These are phyloP conservation scores for Drosophila lutescens DNA, from an alignment of 2,888 invertebrate species.

Conservation along the genomic window DNA sequence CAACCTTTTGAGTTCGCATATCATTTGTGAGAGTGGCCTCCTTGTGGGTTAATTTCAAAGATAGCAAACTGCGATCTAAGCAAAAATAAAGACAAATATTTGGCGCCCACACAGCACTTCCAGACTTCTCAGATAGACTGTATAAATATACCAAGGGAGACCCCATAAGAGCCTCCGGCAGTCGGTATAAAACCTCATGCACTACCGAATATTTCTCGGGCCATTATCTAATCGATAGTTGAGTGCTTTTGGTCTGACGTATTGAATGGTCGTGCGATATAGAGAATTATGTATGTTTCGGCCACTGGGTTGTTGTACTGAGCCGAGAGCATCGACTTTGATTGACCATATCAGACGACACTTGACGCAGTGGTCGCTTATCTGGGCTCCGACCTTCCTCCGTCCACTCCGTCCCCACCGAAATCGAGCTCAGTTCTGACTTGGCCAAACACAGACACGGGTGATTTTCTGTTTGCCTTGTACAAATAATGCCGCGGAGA, in stretches of 20 bases:
- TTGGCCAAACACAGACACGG: constrained; percentile 52
- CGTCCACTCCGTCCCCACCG: constrained; percentile 9
- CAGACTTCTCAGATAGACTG: constrained; percentile 3
- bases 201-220: not conserved
- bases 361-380: constrained; percentile 68
- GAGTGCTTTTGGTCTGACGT: constrained; percentile 38
- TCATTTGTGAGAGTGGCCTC: not conserved
- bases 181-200: not conserved
- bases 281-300: constrained; percentile 7
- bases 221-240: constrained; percentile 39
- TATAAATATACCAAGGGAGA: not conserved
- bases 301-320: constrained; percentile 4
- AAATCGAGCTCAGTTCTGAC: constrained; percentile 44
- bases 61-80: constrained; percentile 22
- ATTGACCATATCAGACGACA: constrained; percentile 61
- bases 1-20: constrained; percentile 12
- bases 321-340: constrained; percentile 18
- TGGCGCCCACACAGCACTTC: constrained; percentile 6
- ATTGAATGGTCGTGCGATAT: constrained; percentile 25
- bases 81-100: constrained; percentile 18
- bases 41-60: constrained; percentile 21
- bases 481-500: constrained; percentile 55
- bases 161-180: constrained; percentile 6
- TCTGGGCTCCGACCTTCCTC: constrained; percentile 54
- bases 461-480: constrained; percentile 55